Conservation (phyloP, 2,113 vertebrate genomes). For the Nycticebus coucang region DNA sequence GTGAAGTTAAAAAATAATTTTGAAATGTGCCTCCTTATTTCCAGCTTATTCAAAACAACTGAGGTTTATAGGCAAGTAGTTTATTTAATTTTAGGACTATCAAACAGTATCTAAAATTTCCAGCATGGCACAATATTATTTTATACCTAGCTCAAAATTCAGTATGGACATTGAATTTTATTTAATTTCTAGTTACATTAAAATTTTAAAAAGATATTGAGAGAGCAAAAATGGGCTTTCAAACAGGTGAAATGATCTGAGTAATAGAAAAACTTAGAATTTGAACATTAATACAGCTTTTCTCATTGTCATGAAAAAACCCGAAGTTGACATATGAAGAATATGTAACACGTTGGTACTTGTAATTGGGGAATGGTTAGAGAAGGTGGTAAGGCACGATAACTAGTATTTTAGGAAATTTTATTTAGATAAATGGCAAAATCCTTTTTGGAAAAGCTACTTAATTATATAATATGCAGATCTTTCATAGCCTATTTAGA, state of each 20-base stretch:
- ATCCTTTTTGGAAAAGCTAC: neutral
- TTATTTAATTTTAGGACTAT: constrained; percentile 11
- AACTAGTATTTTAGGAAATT: neutral
- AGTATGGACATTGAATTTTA: neutral
- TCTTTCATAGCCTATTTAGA: neutral
- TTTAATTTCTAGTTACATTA: constrained; percentile 27
- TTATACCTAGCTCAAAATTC: neutral
- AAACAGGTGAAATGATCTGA: neutral
- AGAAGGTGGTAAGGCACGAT: neutral
- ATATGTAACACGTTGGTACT: neutral
- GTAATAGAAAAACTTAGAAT: constrained; percentile 25
- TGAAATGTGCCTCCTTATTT: neutral
- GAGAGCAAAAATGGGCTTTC: neutral
- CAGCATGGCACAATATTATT: neutral
- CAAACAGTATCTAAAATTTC: neutral
- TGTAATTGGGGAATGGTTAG: neutral
- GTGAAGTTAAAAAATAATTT: neutral
- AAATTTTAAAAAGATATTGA: neutral
- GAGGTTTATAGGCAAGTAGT: constrained; percentile 4
- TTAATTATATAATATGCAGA: neutral
- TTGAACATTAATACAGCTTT: neutral
- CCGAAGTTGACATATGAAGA: neutral
- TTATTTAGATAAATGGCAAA: neutral
- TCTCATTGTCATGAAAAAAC: neutral
- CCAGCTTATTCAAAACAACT: neutral